phyloP scores from a whole-genome alignment of 92 coral and sea anemone species.

The Porites divaricata region DNA sequence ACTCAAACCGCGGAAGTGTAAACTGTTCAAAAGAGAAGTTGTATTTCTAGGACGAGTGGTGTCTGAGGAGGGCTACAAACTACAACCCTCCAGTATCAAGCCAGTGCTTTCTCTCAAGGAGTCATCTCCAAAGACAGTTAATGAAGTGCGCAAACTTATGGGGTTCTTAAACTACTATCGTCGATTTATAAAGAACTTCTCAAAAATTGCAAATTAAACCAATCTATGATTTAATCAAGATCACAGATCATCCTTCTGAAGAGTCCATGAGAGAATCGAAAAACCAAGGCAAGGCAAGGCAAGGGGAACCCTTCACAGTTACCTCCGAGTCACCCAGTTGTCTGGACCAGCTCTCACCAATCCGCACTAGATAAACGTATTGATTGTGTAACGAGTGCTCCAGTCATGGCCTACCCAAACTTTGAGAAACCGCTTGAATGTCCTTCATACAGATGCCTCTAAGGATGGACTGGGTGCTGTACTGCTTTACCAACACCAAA shows the following conservation, averaged over 20 bases:
- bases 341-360: conserved; percentile 51
- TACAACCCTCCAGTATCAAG: conserved; percentile 53
- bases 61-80: conserved; percentile 42
- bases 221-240: conserved; percentile 50
- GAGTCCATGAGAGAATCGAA: conserved; percentile 1
- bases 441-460: conserved; percentile 53
- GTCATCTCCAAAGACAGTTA: conserved; percentile 63
- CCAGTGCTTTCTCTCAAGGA: conserved; percentile 53
- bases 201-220: conserved; percentile 48
- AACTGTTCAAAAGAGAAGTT: conserved; percentile 54
- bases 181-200: conserved; percentile 50
- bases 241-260: conserved; percentile 8
- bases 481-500: conserved; percentile 30
- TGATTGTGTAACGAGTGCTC: conserved; percentile 25
- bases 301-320: conserved; percentile 25
- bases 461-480: conserved; percentile 54
- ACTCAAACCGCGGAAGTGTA: conserved; percentile 54
- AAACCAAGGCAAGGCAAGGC: conserved; percentile 23
- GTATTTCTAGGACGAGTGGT: conserved; percentile 52
- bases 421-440: conserved; percentile 6
- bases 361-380: conserved; percentile 40
- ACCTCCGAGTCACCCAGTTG: conserved; percentile 41
- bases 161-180: conserved; percentile 60
- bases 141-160: conserved; percentile 59
- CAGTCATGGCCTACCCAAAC: conserved; percentile 60